These are phyloP conservation scores for Characodon lateralis DNA, from an alignment of 2,797 vertebrate species.

Conservation along the genomic window DNA sequence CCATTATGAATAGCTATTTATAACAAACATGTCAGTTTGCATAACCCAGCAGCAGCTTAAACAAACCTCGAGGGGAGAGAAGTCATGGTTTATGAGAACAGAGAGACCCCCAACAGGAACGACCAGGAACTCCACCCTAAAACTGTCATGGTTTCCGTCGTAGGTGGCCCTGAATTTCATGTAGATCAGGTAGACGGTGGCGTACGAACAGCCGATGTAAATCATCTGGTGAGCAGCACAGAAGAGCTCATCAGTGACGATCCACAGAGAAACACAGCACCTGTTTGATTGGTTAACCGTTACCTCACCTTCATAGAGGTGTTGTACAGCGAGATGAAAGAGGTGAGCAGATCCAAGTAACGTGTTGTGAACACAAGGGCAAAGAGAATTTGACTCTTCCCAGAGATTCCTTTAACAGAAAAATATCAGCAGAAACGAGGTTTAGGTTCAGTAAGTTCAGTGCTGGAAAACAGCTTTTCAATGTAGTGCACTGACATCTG, in stretches of 20 bases:
- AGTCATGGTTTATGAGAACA: slow-evolving; percentile 96
- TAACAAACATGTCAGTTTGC: neutral
- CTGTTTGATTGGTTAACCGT: neutral
- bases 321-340: slow-evolving; percentile 98
- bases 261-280: neutral
- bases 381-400: slow-evolving; percentile 98
- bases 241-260: neutral
- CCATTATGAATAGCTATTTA: neutral
- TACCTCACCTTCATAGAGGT: slow-evolving; percentile 94
- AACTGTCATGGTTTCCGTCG: slow-evolving; percentile 98
- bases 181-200: slow-evolving; percentile 96
- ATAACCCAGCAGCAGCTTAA: neutral
- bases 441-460: slow-evolving; percentile 5
- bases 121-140: slow-evolving; percentile 95
- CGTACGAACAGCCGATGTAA: slow-evolving; percentile 92
- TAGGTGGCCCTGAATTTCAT: slow-evolving; percentile 97
- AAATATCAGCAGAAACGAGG: slow-evolving; percentile 13
- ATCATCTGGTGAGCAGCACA: slow-evolving; percentile 83
- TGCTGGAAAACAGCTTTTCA: neutral
- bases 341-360: slow-evolving; percentile 96
- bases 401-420: slow-evolving; percentile 90
- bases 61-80: slow-evolving; percentile 91
- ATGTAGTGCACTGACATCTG: slow-evolving; percentile 57
- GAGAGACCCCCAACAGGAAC: slow-evolving; percentile 95
- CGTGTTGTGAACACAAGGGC: slow-evolving; percentile 96